Conservation (phyloP, 92 coral and sea anemone genomes). For the Epizoanthus stellaris region DNA sequence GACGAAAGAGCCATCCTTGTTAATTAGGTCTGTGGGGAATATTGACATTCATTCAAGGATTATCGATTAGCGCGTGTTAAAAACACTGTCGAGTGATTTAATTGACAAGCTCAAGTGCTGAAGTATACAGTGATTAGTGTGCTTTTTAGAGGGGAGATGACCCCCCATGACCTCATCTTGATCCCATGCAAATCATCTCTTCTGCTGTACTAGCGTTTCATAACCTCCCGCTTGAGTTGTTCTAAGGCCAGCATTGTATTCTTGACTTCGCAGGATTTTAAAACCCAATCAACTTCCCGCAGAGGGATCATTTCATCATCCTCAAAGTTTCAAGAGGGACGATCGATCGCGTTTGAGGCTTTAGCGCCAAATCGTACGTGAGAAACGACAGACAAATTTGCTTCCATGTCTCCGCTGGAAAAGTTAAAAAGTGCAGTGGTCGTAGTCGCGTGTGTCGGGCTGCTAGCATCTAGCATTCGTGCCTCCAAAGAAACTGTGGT, state of each 20-base stretch:
- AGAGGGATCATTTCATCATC: constrained; percentile 9
- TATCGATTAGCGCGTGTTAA: constrained; percentile 13
- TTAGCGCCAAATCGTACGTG: too few relatives aligned
- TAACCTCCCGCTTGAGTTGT: neutral
- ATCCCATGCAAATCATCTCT: neutral
- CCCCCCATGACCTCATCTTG: constrained; percentile 9
- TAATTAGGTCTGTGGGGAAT: constrained; percentile 20
- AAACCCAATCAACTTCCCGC: neutral
- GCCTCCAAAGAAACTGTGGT: constrained; percentile 40
- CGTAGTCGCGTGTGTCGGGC: constrained; percentile 13
- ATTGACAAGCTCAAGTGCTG: constrained; percentile 44
- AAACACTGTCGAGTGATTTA: constrained; percentile 37
- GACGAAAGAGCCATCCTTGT: constrained; percentile 33
- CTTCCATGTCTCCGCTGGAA: constrained; percentile 11
- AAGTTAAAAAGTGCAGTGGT: neutral
- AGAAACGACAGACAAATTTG: neutral
- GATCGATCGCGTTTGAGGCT: neutral
- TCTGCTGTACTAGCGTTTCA: neutral
- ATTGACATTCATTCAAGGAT: constrained; percentile 34
- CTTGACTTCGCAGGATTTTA: neutral
- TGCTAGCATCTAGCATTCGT: neutral
- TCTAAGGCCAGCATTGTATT: constrained; percentile 7
- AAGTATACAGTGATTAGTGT: constrained; percentile 32
- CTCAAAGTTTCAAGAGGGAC: neutral
- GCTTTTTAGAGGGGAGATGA: constrained; percentile 16